Evolutionary conservation across 2,797 vertebrate species (phyloP).

Genomic region (Liasis olivaceus): DNA sequence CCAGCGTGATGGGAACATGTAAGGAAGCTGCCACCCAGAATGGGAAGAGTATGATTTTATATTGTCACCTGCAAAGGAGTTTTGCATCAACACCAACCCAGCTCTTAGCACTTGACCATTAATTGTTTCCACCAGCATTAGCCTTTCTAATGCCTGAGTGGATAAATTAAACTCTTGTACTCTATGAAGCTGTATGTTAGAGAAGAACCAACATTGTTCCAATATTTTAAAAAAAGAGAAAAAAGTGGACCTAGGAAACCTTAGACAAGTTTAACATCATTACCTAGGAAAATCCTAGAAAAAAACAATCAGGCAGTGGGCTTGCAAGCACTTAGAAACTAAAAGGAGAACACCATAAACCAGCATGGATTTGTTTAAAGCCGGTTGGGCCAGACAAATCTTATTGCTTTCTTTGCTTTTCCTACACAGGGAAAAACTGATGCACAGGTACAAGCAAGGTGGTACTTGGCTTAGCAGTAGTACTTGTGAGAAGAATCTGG

Average conservation of each 20-base stretch:
- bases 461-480: background rate
- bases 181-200: too few relatives aligned
- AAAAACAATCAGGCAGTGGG: background rate
- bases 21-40: background rate
- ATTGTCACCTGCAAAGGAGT: background rate
- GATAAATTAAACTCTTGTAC: background rate
- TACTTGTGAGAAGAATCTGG: background rate
- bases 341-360: background rate
- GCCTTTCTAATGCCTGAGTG: background rate
- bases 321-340: background rate
- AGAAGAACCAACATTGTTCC: too few relatives aligned
- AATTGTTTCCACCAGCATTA: background rate
- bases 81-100: background rate
- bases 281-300: background rate
- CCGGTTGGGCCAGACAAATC: background rate
- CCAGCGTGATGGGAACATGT: background rate
- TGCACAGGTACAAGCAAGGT: background rate
- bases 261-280: background rate
- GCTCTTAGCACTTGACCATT: background rate
- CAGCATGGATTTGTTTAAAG: background rate
- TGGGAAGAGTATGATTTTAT: background rate
- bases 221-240: too few relatives aligned
- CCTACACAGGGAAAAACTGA: background rate
- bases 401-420: background rate
- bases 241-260: background rate